phyloP scores from a whole-genome alignment of 2,113 vertebrate species.

The Sakesphorus luctuosus region DNA sequence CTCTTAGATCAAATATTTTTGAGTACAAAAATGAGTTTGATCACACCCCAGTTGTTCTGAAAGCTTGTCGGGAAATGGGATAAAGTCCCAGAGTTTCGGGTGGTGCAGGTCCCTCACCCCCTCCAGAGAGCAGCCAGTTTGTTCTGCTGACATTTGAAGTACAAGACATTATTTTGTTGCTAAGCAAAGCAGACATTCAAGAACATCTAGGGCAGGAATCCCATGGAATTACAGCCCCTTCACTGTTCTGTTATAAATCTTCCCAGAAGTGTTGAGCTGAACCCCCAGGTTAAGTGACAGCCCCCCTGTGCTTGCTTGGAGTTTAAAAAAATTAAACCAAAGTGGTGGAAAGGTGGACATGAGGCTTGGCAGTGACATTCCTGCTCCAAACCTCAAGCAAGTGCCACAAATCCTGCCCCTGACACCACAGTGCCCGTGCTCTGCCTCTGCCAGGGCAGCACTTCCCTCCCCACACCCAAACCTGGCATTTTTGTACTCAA shows the following conservation, averaged over 20 bases:
- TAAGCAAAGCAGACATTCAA: slow-evolving; percentile 1
- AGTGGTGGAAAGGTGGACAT: neutral
- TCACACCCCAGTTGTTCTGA: neutral
- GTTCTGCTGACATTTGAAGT: neutral
- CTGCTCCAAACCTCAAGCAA: neutral
- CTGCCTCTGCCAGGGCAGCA: neutral
- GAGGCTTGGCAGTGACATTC: neutral
- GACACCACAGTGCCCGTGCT: neutral
- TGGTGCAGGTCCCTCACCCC: neutral
- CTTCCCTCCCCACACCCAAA: neutral
- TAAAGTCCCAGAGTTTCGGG: neutral
- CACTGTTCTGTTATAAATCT: neutral
- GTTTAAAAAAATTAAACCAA: neutral
- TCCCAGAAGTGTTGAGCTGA: neutral
- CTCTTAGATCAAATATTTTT: neutral
- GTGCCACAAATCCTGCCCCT: neutral
- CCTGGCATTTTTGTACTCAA: slow-evolving; percentile 15
- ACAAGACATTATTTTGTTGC: neutral
- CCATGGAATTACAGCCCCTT: neutral
- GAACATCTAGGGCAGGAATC: slow-evolving; percentile 40
- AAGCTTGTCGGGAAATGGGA: neutral
- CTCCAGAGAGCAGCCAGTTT: neutral
- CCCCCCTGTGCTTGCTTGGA: neutral
- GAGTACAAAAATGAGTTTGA: neutral
- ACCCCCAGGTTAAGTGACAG: neutral